Conservation (phyloP, 2,888 invertebrate species). For the Vesta saturnalis region DNA sequence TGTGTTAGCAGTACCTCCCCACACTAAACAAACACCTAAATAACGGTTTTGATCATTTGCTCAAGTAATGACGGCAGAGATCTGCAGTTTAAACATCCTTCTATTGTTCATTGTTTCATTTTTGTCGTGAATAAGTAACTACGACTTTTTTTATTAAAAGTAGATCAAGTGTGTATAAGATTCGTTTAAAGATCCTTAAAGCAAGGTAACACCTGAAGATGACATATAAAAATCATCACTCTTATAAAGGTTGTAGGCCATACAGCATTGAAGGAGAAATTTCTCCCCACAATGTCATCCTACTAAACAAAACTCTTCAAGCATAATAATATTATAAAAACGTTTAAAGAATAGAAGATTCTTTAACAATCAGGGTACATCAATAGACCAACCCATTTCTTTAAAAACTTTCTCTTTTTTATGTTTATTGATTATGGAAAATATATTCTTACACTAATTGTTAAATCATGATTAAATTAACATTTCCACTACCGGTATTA, state of each 20-base stretch:
- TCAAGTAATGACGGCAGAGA: slow-evolving; percentile 45
- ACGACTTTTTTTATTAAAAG: slow-evolving; percentile 3
- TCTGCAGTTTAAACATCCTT: slow-evolving; percentile 31
- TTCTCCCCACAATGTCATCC: slow-evolving; percentile 18
- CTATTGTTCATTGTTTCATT: slow-evolving; percentile 26
- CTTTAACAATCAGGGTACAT: slow-evolving; percentile 11
- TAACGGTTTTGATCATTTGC: slow-evolving; percentile 57
- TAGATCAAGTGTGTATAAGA: not conserved
- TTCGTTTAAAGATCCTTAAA: not conserved
- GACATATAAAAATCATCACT: not conserved
- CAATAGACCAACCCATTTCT: slow-evolving; percentile 14
- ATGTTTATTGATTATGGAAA: slow-evolving; percentile 14
- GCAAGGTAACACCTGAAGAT: too few species aligned
- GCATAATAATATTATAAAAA: slow-evolving; percentile 13
- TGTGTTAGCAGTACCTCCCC: slow-evolving; percentile 51
- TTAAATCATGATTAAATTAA: slow-evolving; percentile 10
- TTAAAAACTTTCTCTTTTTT: slow-evolving; percentile 26
- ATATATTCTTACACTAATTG: slow-evolving; percentile 6
- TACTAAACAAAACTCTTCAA: slow-evolving; percentile 19
- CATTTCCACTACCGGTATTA: not conserved
- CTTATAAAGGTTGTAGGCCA: slow-evolving; percentile 25
- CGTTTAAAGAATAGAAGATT: slow-evolving; percentile 15
- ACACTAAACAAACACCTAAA: slow-evolving; percentile 44
- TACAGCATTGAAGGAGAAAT: slow-evolving; percentile 29
- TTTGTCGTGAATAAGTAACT: slow-evolving; percentile 15